Conservation (phyloP, 2,113 vertebrate genomes). For the Nothoprocta pentlandii region DNA sequence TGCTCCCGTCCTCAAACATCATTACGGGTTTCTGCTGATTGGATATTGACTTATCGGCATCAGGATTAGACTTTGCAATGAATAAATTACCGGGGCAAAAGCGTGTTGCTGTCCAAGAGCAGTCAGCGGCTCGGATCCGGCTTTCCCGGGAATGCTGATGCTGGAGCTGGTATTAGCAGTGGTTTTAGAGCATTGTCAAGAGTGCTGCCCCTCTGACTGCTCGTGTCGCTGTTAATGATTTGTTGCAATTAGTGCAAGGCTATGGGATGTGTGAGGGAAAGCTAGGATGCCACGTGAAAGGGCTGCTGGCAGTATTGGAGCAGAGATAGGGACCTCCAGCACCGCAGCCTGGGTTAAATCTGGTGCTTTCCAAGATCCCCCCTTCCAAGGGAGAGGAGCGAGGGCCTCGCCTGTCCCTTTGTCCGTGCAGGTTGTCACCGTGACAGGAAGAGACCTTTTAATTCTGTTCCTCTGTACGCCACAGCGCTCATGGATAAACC, state of each 20-base stretch:
- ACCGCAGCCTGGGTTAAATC: not conserved
- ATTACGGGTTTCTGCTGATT: conserved; percentile 34
- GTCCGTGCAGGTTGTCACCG: not conserved
- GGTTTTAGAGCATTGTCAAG: not conserved
- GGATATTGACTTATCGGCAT: not conserved
- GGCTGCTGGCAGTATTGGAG: not conserved
- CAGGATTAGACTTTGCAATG: conserved; percentile 47
- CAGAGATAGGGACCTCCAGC: not conserved
- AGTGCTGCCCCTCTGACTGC: not conserved
- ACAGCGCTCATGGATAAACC: not conserved
- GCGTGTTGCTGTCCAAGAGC: conserved; percentile 25
- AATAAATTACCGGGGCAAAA: conserved; percentile 50
- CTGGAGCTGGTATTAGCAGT: not conserved
- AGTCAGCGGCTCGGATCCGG: not conserved
- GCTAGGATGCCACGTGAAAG: not conserved
- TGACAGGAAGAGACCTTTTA: not conserved
- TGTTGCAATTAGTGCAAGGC: not conserved
- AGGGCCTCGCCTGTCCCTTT: not conserved
- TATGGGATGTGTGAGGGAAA: not conserved
- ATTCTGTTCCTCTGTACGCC: not conserved
- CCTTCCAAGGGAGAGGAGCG: not conserved
- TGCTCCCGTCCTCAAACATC: conserved; percentile 33
- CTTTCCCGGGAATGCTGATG: not conserved
- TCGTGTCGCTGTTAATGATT: not conserved
- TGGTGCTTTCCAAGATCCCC: not conserved